Base-by-base conservation (phyloP, 1,140 invertebrate species). In the Cydia splendana region DNA sequence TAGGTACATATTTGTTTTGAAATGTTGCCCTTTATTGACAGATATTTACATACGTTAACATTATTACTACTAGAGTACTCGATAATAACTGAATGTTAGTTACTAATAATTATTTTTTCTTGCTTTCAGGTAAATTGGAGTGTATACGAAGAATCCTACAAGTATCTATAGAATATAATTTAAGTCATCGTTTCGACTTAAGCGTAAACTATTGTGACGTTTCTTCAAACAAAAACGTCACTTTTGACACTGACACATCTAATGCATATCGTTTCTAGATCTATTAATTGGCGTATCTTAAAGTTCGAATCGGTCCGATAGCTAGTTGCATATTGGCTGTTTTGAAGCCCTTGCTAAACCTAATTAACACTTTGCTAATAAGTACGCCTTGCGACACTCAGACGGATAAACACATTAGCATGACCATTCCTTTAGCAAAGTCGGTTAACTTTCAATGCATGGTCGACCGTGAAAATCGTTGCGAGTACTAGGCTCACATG, bases 51-150 rank as follows among this genome's bases (percentile, higher is more conserved):
- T 57, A 57, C 12, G 53, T 57, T 57, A 57, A 57, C 53, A 57
- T n/a, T 57, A 13, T 20, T 53, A 5, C 5, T 53, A 30, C 30
- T 4, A n/a, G n/a, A n/a, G n/a, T n/a, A n/a, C n/a, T n/a, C n/a
- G n/a, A n/a, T n/a, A n/a, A n/a, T 34, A 57, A 18, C 20, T 57
- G 5, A 24, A 9, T 62, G n/a, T 7, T 62, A 12, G 18, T 62
- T 62, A 18, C 67, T 71, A 71, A 71, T 18, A 7, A 75, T 65
- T 20, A 13, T 75, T 42, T 57, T 75, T 75, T 62, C 53, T 74
- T 65, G n/a, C n/a, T 75, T 75, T 65, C 74, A 75, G 74, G 74
- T 75, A 75, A 75, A 57, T n/a, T 15, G 28, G 13, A 28, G 30
- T 71, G 7, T 13, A 38, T 71, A 42, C 18, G 34, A 0, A 38